Base-by-base conservation (phyloP, 1,140 invertebrate genomes). In the Pomacea maculata region DNA sequence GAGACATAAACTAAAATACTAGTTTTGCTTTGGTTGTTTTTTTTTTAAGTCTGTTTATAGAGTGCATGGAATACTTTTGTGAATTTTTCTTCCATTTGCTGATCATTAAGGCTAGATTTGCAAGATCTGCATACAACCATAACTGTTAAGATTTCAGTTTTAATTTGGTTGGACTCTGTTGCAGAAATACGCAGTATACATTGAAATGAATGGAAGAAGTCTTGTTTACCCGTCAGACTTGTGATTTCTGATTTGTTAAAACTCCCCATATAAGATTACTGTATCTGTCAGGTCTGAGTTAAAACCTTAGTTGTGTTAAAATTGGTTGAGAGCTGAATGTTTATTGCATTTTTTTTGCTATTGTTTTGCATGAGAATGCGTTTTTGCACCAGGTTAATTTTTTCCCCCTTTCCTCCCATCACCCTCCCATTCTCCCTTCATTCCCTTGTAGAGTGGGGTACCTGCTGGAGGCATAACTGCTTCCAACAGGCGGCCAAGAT, bases 401-500 rank as follows among this genome's bases (percentile, higher is more conserved):
- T 67, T 21, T 34, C 17, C n/a, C n/a, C 65, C 14, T 67, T 11
- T 25, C 34, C 63, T 12, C 52, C 73, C 54, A 5, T 29, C 54
- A 11, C 54, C 52, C 54, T 55, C 14, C 54, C 73, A 25, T 57
- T 73, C 19, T 61, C 70, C 68, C 68, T 71, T 45, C 12, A 14
- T 79, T 29, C 55, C 75, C 25, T 19, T 64, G 71, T 45, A 72
- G 71, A 19, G 34, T 72, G 52, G 12, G 71, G n/a, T 45, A 19
- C 52, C 63, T 63, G 68, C 15, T 70, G 34, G 34, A 29, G 76
- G 45, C 67, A 57, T 54, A 25, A 61, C 57, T 17, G 15, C 57
- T 61, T 34, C 64, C 67, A 78, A 78, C 76, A 65, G 77, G 21
- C 67, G 78, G 21, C 70, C 70, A 6, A 45, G 78, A 14, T 74